Base-by-base conservation (phyloP, 2,797 vertebrate genomes). In the Oreortyx pictus region DNA sequence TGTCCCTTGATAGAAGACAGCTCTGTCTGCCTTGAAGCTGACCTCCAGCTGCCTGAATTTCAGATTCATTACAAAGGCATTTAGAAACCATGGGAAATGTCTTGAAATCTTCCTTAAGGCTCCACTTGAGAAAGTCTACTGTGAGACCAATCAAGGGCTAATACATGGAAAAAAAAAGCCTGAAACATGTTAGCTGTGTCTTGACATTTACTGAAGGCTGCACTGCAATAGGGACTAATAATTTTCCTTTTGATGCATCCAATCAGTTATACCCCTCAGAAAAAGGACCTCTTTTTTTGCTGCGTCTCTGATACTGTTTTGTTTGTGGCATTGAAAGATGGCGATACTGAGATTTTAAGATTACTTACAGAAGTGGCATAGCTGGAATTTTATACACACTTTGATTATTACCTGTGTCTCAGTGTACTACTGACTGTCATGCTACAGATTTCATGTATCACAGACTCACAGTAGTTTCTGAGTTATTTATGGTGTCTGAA, bases 1-100 rank as follows among this genome's bases (percentile, higher is more conserved):
- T 16, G 61, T 79, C 68, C 23, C 52, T 37, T 93, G 76, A 78
- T n/a, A 66, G 76, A 93, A 35, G 52, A 39, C n/a, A 66, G 27
- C 31, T 94, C 50, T 81, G 14, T 66, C 79, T 76, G 27, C 62
- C 70, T 75, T 83, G 82, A 93, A 89, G 59, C 70, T 94, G 94
- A 82, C 84, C 76, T 94, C 76, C 70, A 90, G 50, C 70, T 92
- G 76, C 70, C 70, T 0, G 0, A 70, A 83, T 90, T 94, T 95
- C 84, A 90, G 79, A 93, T 90, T 93, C 62, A 90, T 93, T 92
- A 78, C 73, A 83, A 60, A 85, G 27, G 41, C 27, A 8, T 92
- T 94, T 89, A 90, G 90, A 96, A 93, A 73, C 79, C 31, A 64
- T 46, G 52, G 62, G 76, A 94, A 78, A 70, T 92, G 82, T 70